Evolutionary conservation across 1,140 invertebrate species (phyloP), one percentile per base, ranked within the genome.

Genomic region (Drosophila oshimai): DNA sequence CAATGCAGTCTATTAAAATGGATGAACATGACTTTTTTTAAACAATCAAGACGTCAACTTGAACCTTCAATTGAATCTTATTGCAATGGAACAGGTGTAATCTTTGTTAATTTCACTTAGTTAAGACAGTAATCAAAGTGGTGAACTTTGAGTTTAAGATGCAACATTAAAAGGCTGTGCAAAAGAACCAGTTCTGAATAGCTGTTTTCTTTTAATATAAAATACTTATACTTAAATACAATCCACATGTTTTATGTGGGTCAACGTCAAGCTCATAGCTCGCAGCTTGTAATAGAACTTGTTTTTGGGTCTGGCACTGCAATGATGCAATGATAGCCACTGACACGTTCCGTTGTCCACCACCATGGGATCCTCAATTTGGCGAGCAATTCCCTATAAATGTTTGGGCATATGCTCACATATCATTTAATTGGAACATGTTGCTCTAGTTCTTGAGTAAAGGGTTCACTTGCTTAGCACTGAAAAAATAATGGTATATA

Each of bases 221-320:
- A 13, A 3, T 31, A 12, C 15, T 6, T 9, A 3, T 33, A 33
- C 18, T 24, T 10, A 22, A n/a, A n/a, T 29, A 15, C 26, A n/a
- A 24, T 42, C 18, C 34, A 37, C 15, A 15, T 28, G 12, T 22
- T 46, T 18, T 29, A 69, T 28, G 49, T 70, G 20, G 67, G 64
- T 70, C 67, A 70, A 57, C 50, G 64, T 57, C 64, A 42, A 57
- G 4, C 12, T 18, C 12, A 13, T 36, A 15, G 28, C 13, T 49
- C 29, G 39, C 24, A 28, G 10, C 17, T 15, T 61, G 60, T 3
- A n/a, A 61, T 37, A 49, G 13, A 65, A 65, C 61, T 37, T 13
- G 61, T 64, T 65, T 62, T 47, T 29, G 62, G 28, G 20, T 20
- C 58, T 39, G 62, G 13, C 60, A 31, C 12, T 13, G 34, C 22